These are phyloP conservation scores for Dryomyza anilis DNA, from an alignment of 2,888 invertebrate genomes.

Conservation along the genomic window DNA sequence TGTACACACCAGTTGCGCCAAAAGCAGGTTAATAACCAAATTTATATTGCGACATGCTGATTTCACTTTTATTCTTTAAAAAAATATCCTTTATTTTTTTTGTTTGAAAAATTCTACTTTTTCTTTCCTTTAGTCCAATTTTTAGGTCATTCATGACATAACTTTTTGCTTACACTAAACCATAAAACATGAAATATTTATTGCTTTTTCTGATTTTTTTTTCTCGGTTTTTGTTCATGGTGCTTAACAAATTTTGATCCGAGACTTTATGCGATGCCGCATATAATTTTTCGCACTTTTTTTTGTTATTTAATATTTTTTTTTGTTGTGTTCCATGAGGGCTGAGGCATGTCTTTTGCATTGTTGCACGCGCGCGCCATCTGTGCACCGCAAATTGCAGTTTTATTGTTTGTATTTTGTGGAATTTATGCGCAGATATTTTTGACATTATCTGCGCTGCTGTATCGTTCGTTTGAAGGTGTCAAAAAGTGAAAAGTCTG, in stretches of 20 bases:
- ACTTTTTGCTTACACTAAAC: slow-evolving; percentile 36
- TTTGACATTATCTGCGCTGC: slow-evolving; percentile 19
- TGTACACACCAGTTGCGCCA: no score
- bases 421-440: neutral
- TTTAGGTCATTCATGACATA: slow-evolving; percentile 44
- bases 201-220: slow-evolving; percentile 37
- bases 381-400: slow-evolving; percentile 11
- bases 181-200: slow-evolving; percentile 33
- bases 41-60: no score
- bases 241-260: slow-evolving; percentile 36
- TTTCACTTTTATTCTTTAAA: slow-evolving; percentile 8
- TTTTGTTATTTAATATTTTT: neutral
- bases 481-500: slow-evolving; percentile 15
- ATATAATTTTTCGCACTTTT: slow-evolving; percentile 27
- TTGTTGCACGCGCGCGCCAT: slow-evolving; percentile 8
- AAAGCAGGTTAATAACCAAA: no score
- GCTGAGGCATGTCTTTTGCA: neutral
- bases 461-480: slow-evolving; percentile 18
- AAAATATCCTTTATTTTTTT: no score
- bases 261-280: slow-evolving; percentile 36
- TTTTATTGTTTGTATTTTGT: slow-evolving; percentile 21
- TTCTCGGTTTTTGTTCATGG: no score
- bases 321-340: neutral
- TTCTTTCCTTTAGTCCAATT: slow-evolving; percentile 29
- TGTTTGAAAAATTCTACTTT: slow-evolving; percentile 29